Evolutionary conservation across 2,797 vertebrate genomes (phyloP).

Genomic region (Crocidura indochinensis): DNA sequence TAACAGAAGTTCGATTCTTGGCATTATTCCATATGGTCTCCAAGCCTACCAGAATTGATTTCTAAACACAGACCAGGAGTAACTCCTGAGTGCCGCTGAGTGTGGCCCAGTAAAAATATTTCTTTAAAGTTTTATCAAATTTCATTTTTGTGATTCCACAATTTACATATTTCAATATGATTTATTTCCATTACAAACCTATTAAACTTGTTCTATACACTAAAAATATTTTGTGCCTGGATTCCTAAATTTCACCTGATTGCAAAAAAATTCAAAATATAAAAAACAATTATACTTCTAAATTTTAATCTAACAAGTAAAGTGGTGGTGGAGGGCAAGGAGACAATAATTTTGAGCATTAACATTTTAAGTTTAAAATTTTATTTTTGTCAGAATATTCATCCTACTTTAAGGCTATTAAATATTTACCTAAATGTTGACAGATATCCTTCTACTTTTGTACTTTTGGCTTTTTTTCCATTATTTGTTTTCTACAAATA

Average conservation of each 20-base stretch:
- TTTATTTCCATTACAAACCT: not conserved
- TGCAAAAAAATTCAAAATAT: not conserved
- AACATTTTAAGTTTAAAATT: not conserved
- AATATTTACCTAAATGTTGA: not conserved
- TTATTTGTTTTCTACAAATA: too few species aligned
- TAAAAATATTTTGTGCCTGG: not conserved
- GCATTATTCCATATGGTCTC: too few species aligned
- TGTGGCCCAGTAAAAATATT: too few species aligned
- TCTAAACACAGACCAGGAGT: too few species aligned
- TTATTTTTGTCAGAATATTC: constrained; percentile 1
- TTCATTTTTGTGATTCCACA: too few species aligned
- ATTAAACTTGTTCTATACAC: not conserved
- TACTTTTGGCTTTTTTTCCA: not conserved
- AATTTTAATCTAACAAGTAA: not conserved
- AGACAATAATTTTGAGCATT: not conserved
- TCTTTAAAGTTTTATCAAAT: too few species aligned
- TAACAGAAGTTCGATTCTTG: too few species aligned
- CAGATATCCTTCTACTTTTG: not conserved
- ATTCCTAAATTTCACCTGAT: not conserved
- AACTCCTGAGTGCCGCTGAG: too few species aligned
- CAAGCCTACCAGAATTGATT: too few species aligned
- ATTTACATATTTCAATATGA: not conserved
- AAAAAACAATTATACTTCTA: not conserved
- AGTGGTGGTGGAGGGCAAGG: not conserved
- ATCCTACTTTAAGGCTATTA: constrained; percentile 13